A percentile compares a stretch with the other conserved stretches of the same genome.
Conservation (phyloP, 2,888 invertebrate species). For the Macrophya alboannulata region DNA sequence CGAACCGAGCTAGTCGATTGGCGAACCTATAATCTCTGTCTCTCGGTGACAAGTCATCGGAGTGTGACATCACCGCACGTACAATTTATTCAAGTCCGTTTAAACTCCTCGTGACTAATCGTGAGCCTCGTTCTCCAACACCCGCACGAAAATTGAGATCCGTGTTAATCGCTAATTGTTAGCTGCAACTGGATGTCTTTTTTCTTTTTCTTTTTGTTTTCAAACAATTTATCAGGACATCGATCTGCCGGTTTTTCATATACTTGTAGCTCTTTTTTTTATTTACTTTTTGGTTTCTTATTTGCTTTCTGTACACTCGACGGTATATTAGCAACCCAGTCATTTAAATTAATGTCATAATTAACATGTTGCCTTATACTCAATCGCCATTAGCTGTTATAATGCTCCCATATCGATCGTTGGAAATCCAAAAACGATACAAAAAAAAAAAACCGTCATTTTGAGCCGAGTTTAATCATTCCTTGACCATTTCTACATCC, state of each 20-base stretch:
- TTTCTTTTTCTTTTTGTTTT: background rate
- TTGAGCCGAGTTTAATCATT: background rate
- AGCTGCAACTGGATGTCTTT: background rate
- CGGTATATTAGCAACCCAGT: background rate
- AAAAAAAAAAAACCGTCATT: background rate
- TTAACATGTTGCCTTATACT: background rate
- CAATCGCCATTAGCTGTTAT: background rate
- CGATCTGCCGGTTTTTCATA: background rate
- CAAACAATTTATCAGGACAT: background rate
- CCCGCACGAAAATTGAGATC: constrained; percentile 10
- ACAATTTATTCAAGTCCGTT: constrained; percentile 23
- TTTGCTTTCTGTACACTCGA: background rate
- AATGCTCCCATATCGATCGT: background rate
- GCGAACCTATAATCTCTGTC: background rate
- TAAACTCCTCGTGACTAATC: constrained; percentile 44
- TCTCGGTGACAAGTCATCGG: constrained; percentile 29
- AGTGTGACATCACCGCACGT: constrained; percentile 33
- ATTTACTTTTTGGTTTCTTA: background rate
- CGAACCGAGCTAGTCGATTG: background rate
- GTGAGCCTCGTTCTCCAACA: constrained; percentile 21
- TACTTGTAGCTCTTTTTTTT: background rate
- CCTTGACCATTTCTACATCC: background rate
- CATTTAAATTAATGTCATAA: background rate
- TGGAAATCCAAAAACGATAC: background rate
- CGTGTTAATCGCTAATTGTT: constrained; percentile 39